Base-by-base conservation (phyloP, 2,797 vertebrate species). In the Rhinoraja longicauda region DNA sequence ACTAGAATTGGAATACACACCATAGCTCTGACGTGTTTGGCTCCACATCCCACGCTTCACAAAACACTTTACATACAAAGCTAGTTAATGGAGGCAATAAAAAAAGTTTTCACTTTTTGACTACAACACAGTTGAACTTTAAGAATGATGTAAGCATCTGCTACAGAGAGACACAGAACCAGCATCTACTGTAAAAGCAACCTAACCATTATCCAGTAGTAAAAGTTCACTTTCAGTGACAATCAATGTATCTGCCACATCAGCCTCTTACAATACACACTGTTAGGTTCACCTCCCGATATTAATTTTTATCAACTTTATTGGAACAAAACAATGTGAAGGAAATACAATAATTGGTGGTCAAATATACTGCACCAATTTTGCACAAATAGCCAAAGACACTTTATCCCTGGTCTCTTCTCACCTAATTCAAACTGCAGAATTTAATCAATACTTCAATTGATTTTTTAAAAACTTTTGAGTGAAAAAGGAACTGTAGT, bases 401-500 rank as follows among this genome's bases (percentile, higher is more conserved):
- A 72, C 5, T 19, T 21, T 72, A 72, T 72, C 24, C 2, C 70
- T 72, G 70, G 53, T 13, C 57, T 15, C 81, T 62, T 13, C 10
- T 59, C 53, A 84, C 12, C 8, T 59, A 84, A 84, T 84, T 62
- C 53, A 62, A 84, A n/a, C 26, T 62, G 26, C 24, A 10, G 53
- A 84, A n/a, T 84, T 84, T 53, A 62, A 62, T 62, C 81, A 84
- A 59, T 84, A 84, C 81, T 62, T 84, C 29, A 84, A 59, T 59
- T 53, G 81, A 84, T 15, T 62, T 59, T n/a, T 59, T 59, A 59
- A 72, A 12, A 72, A 62, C 53, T 0, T 45, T 84, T 84, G 79
- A 82, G 81, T 84, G 24, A 84, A 62, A 84, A 59, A 24, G 5
- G 81, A 82, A 82, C 39, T 53, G 79, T 9, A 10, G 29, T 53